phyloP scores from a whole-genome alignment of 2,113 vertebrate genomes.

The Sterna hirundo region DNA sequence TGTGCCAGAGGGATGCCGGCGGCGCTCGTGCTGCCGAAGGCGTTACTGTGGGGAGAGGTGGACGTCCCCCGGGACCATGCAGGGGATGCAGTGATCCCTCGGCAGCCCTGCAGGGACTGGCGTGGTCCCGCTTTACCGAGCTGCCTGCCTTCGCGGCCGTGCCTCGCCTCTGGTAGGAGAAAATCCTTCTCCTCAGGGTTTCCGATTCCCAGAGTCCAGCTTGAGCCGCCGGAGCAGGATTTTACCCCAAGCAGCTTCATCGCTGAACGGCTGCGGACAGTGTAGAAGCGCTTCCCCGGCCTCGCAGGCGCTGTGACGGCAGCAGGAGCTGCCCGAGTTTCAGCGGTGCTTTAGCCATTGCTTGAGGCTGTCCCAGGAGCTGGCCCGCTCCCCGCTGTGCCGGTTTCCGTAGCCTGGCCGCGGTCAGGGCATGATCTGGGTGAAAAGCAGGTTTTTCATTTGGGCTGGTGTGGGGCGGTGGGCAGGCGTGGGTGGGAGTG shows the following conservation, averaged over 20 bases:
- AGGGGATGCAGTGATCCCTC: accelerated
- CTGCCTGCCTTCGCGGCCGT: background rate
- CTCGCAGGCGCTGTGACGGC: background rate
- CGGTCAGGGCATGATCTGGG: background rate
- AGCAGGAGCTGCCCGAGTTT: background rate
- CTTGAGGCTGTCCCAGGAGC: background rate
- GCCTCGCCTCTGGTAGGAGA: background rate
- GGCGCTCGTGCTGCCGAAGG: background rate
- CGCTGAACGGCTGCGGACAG: background rate
- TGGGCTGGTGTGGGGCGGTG: background rate
- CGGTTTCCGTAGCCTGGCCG: too few relatives aligned
- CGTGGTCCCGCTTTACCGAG: accelerated
- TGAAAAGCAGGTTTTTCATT: background rate
- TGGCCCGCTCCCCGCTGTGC: background rate
- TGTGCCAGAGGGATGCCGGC: background rate
- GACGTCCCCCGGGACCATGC: background rate
- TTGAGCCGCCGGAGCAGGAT: background rate
- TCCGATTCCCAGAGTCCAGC: background rate
- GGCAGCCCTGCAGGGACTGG: background rate
- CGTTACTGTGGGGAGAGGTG: too few relatives aligned
- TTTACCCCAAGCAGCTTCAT: accelerated
- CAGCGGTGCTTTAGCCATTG: accelerated
- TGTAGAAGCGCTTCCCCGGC: too few relatives aligned
- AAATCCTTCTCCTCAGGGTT: background rate
- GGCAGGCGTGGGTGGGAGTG: accelerated